Base-by-base conservation (phyloP, 2,888 invertebrate species). In the Apodemia hepburni region DNA sequence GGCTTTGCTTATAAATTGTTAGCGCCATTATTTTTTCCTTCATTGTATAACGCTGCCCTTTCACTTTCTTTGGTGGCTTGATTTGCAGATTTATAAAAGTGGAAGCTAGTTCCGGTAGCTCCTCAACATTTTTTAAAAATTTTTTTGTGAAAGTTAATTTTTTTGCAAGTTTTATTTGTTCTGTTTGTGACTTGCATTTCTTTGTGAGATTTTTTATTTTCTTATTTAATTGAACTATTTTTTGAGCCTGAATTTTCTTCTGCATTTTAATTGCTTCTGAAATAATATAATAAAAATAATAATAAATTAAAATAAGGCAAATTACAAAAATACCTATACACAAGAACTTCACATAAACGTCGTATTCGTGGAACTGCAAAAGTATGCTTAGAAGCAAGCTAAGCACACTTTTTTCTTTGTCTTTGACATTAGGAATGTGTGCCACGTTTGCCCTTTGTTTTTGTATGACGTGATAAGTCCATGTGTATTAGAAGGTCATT, bases 1-100 rank as follows among this genome's bases (percentile, higher is more conserved):
- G 66, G 7, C 67, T 65, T 38, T 47, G 61, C 49, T 66, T 67
- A 58, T 60, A 67, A 11, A 67, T 35, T 27, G 64, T 49, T 22
- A 69, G 57, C n/a, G 66, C 62, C 61, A 69, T 57, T 22, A 69
- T 58, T 54, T 67, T 69, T 63, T 69, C 65, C 27, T 69, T 38
- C 45, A 61, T 51, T 3, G 61, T 63, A 61, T 63, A 69, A 17
- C 67, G 58, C 60, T 65, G 62, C 18, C 64, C 65, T 64, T 61
- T 66, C 33, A 63, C 66, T 15, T 58, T 29, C 61, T 67, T 69
- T 12, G 17, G 42, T 17, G 59, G 51, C 60, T 65, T 59, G 18
- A 64, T 63, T 35, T 68, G 64, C 59, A 66, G 12, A 9, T 58
- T 38, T 17, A 61, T 65, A 17, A 69, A 66, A 9, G 15, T 9